Evolutionary conservation across 2,888 invertebrate genomes (phyloP).

Genomic region (Sarcophaga caerulescens): DNA sequence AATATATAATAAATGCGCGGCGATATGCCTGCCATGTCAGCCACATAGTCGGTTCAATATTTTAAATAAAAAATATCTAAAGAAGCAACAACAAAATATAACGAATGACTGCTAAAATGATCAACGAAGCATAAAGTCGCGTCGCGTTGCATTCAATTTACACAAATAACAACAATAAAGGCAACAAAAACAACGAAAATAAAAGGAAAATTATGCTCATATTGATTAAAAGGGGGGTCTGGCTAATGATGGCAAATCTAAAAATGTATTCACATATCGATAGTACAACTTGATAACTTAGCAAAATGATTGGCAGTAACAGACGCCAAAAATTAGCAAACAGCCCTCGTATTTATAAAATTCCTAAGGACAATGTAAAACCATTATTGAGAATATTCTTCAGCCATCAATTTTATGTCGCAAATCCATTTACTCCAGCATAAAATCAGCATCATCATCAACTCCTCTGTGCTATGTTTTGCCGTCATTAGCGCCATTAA

Average conservation of each 20-base stretch:
- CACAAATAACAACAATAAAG: conserved; percentile 32
- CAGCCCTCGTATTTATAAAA: background rate
- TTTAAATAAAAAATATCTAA: conserved; percentile 16
- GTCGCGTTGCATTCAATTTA: conserved; percentile 66
- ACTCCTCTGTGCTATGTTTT: background rate
- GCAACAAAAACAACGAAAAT: background rate
- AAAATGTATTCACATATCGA: background rate
- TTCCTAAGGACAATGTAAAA: background rate
- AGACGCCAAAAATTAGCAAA: background rate
- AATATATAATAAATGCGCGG: conserved; percentile 42
- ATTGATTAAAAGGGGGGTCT: conserved; percentile 48
- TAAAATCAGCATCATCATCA: background rate
- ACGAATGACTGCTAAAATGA: conserved; percentile 67
- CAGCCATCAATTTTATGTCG: conserved; percentile 41
- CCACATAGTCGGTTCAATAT: conserved; percentile 57
- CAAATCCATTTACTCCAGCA: conserved; percentile 47
- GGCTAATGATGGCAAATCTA: background rate
- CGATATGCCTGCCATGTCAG: conserved; percentile 31
- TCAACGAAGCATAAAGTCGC: conserved; percentile 76
- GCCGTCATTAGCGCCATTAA: conserved; percentile 48
- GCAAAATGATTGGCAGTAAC: background rate
- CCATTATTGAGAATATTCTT: background rate
- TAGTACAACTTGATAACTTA: background rate
- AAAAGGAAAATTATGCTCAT: conserved; percentile 33
- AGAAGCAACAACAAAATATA: background rate